A percentile compares a stretch with the other conserved stretches of the same genome.
phyloP scores from a whole-genome alignment of 2,113 vertebrate species.

The Thamnaconus septentrionalis region DNA sequence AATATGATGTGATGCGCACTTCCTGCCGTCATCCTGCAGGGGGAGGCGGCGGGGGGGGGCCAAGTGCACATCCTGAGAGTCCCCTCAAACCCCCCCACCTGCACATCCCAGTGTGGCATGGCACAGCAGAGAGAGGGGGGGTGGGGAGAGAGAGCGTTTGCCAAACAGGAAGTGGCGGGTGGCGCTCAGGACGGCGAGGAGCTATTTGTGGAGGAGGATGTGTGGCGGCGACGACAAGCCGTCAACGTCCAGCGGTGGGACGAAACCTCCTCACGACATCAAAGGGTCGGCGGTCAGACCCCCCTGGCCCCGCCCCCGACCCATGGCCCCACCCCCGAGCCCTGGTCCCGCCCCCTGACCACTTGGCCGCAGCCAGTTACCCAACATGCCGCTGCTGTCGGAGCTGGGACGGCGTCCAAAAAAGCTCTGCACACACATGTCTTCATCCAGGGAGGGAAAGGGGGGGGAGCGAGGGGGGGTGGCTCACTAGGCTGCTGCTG shows the following conservation, averaged over 20 bases:
- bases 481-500: slow-evolving; percentile 17
- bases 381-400: slow-evolving; percentile 49
- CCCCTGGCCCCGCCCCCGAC: not conserved
- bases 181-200: slow-evolving; percentile 63
- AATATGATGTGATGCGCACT: slow-evolving; percentile 25
- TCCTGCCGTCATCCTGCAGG: slow-evolving; percentile 46
- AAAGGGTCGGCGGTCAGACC: slow-evolving; percentile 20
- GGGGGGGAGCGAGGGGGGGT: not conserved
- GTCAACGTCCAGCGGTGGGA: slow-evolving; percentile 36
- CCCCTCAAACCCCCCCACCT: slow-evolving; percentile 32
- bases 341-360: slow-evolving; percentile 45
- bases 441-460: slow-evolving; percentile 58
- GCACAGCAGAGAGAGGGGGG: too few relatives aligned
- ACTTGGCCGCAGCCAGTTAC: slow-evolving; percentile 36
- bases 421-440: slow-evolving; percentile 70
- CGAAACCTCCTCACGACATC: slow-evolving; percentile 36
- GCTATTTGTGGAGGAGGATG: slow-evolving; percentile 69
- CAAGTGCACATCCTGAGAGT: slow-evolving; percentile 47
- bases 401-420: slow-evolving; percentile 60
- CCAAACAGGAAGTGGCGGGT: slow-evolving; percentile 53
- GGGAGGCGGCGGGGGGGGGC: slow-evolving; percentile 20
- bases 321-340: slow-evolving; percentile 44
- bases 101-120: too few relatives aligned
- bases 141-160: slow-evolving; percentile 62
- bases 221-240: slow-evolving; percentile 56